Evolutionary conservation across 2,888 invertebrate species (phyloP), one percentile per base, ranked within the genome.

Genomic region (Penaeus monodon): DNA sequence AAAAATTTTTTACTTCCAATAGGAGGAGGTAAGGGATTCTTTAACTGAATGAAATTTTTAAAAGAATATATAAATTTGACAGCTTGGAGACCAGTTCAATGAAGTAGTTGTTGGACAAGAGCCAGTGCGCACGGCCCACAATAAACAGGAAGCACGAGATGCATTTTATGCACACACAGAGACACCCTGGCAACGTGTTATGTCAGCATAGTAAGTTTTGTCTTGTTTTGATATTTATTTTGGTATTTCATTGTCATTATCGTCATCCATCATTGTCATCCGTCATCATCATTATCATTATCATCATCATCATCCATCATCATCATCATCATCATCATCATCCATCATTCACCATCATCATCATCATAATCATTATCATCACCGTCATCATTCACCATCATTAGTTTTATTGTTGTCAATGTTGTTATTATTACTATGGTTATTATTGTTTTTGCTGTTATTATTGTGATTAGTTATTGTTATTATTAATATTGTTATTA

Each of bases 131-230:
- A 83, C 83, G 66, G 87, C 87, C 66, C 87, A 83, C 79, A 87
- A 83, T 66, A 87, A 87, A 64, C 83, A 87, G 65, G 87, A 87
- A 73, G 87, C 87, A 8, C 82, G 87, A 57, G 83, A 87, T 65
- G 87, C 87, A 24, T 87, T 87, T 44, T 84, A 65, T 44, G 87
- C 83, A 38, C 87, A 87, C 74, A 83, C 68, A 8, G 87, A 87
- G 73, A 87, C 87, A 24, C 79, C 87, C 10, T 83, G 82, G 82
- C 87, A 87, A 33, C 44, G 83, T 1, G 74, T 87, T 73, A 83
- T 87, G 82, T 83, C 65, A 79, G 87, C 87, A 38, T 87, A 87
- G 87, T 87, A 79, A 86, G 85, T 81, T 44, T 24, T 49, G 27
- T 38, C 12, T 10, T 20, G 17, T 27, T 24, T 33, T 27, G 1